phyloP scores from a whole-genome alignment of 2,113 vertebrate genomes.

The Rhinopithecus roxellana region DNA sequence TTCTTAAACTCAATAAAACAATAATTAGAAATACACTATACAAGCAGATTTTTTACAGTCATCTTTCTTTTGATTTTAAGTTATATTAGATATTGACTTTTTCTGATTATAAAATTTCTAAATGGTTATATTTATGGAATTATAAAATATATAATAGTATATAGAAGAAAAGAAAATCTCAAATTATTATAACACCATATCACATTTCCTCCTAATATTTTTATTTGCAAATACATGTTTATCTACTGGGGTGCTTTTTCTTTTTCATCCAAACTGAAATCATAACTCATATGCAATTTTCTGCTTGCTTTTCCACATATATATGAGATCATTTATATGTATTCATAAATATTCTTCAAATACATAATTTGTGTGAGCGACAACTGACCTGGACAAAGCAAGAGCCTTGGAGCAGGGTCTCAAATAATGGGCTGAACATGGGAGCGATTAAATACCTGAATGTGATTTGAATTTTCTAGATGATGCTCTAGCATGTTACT shows the following conservation, averaged over 20 bases:
- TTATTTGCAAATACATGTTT: neutral
- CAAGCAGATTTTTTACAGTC: neutral
- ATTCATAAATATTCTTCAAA: neutral
- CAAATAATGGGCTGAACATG: neutral
- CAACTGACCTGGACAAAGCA: neutral
- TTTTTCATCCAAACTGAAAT: neutral
- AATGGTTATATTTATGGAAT: neutral
- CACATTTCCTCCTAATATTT: slow-evolving; percentile 15
- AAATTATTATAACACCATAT: neutral
- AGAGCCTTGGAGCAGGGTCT: neutral
- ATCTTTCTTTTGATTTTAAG: slow-evolving; percentile 27
- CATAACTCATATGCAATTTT: neutral
- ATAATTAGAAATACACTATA: neutral
- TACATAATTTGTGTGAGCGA: neutral
- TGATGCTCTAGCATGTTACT: neutral
- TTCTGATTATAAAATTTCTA: slow-evolving; percentile 33
- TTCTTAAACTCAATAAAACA: neutral
- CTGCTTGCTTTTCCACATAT: neutral
- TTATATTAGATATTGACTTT: neutral
- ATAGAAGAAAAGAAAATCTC: neutral
- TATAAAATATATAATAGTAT: neutral
- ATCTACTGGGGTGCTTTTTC: neutral
- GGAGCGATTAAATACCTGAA: neutral
- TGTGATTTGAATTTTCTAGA: neutral
- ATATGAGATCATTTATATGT: neutral